Percentiles rank a stretch among this genome's conserved stretches.
Conservation (phyloP, 2,888 invertebrate genomes). For the Endomychus coccineus region DNA sequence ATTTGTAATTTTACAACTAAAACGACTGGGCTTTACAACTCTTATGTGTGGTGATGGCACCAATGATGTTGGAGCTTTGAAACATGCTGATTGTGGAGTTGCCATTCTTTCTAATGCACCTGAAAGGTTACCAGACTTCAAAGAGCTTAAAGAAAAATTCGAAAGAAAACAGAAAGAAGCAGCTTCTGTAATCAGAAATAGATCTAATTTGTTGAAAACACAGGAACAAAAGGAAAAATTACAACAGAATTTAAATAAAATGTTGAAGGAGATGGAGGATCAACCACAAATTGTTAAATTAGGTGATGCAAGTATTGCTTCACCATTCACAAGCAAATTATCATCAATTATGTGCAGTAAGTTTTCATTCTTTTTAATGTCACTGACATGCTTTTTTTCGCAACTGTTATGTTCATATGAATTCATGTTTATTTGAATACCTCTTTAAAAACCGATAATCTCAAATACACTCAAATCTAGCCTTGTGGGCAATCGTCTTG, state of each 20-base stretch:
- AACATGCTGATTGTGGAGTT: slow-evolving; percentile 96
- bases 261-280: slow-evolving; percentile 81
- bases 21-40: slow-evolving; percentile 78
- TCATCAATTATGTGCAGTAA: slow-evolving; percentile 93
- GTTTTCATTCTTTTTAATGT: too few relatives aligned
- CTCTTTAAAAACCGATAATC: too few relatives aligned
- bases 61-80: slow-evolving; percentile 97
- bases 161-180: slow-evolving; percentile 30
- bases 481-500: too few relatives aligned
- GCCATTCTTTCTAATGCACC: slow-evolving; percentile 82
- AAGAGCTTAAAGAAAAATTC: slow-evolving; percentile 32
- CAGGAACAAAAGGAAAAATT: slow-evolving; percentile 32
- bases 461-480: too few relatives aligned
- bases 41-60: slow-evolving; percentile 99
- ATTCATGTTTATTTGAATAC: too few relatives aligned
- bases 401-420: too few relatives aligned
- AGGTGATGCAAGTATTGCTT: slow-evolving; percentile 98
- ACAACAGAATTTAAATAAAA: slow-evolving; percentile 48
- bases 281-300: slow-evolving; percentile 84
- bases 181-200: slow-evolving; percentile 24
- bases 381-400: too few relatives aligned
- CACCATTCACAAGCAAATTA: slow-evolving; percentile 96
- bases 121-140: slow-evolving; percentile 46
- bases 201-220: slow-evolving; percentile 21
- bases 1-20: slow-evolving; percentile 82